Base-by-base conservation (phyloP, 2,888 invertebrate genomes). In the Gymnosoma rotundatum region DNA sequence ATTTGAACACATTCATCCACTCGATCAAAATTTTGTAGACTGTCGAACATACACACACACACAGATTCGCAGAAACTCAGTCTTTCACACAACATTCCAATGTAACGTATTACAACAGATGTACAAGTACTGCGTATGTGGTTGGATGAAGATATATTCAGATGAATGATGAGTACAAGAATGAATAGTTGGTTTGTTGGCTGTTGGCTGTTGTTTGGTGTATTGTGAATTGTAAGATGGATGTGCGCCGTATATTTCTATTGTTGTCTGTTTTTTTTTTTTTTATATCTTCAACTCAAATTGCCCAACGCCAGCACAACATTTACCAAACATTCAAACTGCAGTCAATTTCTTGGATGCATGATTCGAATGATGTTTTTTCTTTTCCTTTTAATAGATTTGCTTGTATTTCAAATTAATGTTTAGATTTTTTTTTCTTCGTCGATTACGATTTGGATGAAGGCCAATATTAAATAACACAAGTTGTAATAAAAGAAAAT, bases 271-370 rank as follows among this genome's bases (percentile, higher is more conserved):
- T 45, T 58, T 56, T 58, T 48, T 38, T 52, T 21, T 73, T 56
- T 50, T 6, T 52, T 25, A n/a, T 56, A 42, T 12, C 42, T 42
- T 42, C 12, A 42, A 42, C 14, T 79, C 60, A 42, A 38, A 20
- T 66, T 84, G 82, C 70, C 78, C 81, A 70, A 81, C 70, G 58
- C 73, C 82, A 78, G 74, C 79, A 76, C 73, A 61, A 50, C 38
- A 67, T 36, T 18, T 42, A 67, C 32, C n/a, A 58, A 32, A 58
- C 63, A 63, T 20, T 69, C 48, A 74, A 48, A 73, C 58, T 66
- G 66, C 66, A 73, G 64, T 66, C 32, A 36, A 9, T 8, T n/a
- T 70, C 10, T 54, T 36, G 16, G 54, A 10, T 54, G 36, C 63
- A 69, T 56, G 38, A 52, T 36, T 48, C 16, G 6, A 69, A 38